Percentiles rank a stretch among this genome's conserved stretches.
Evolutionary conservation across 1,140 invertebrate genomes (phyloP).

Genomic region (Whitmania pigra): DNA sequence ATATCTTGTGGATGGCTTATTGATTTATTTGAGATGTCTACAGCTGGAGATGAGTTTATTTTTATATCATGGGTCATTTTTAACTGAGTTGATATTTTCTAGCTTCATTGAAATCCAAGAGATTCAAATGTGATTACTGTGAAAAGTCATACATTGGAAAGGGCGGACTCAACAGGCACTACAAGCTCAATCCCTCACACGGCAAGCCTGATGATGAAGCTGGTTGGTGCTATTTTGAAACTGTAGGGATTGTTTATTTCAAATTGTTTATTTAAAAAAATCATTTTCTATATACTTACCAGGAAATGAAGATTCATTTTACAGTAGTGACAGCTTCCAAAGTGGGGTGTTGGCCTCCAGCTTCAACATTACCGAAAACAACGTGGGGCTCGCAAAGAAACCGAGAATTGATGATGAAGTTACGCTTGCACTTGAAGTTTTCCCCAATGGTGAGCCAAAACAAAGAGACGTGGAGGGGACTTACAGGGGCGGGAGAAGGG

Average conservation of each 20-base stretch:
- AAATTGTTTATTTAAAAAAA: neutral
- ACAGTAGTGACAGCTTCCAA: constrained; percentile 9
- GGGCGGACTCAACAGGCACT: constrained; percentile 47
- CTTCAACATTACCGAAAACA: neutral
- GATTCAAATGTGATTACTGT: constrained; percentile 39
- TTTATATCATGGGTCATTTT: too few relatives aligned
- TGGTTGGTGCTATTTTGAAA: neutral
- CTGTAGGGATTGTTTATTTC: neutral
- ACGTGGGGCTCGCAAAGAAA: neutral
- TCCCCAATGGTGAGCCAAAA: neutral
- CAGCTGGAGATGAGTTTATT: too few relatives aligned
- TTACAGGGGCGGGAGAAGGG: neutral
- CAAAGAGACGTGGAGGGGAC: neutral
- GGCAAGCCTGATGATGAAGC: constrained; percentile 34
- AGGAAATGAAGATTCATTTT: neutral
- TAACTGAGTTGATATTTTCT: neutral
- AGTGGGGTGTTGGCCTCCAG: neutral
- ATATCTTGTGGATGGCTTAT: too few relatives aligned
- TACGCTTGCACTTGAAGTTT: constrained; percentile 4
- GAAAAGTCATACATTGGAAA: constrained; percentile 42
- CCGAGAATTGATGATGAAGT: neutral
- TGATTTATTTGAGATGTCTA: too few relatives aligned
- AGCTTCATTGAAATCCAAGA: constrained; percentile 31
- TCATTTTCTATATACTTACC: neutral
- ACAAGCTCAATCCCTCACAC: constrained; percentile 53